phyloP scores from a whole-genome alignment of 1,140 invertebrate species.

The Ylistrum balloti region DNA sequence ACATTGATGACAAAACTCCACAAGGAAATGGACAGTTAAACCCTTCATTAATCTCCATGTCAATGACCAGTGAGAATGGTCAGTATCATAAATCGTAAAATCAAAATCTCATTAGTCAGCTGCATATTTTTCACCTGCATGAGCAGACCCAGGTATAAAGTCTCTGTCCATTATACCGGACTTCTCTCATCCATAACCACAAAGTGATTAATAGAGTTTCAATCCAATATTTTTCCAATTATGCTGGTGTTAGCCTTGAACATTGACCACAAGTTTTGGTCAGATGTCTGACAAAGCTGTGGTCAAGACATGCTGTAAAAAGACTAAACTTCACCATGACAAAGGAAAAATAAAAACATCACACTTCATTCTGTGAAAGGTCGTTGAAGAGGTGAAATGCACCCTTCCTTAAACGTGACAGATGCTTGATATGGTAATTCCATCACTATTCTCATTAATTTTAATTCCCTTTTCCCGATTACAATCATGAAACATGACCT shows the following conservation, averaged over 20 bases:
- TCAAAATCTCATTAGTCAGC: slow-evolving; percentile 17
- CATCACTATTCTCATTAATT: not conserved
- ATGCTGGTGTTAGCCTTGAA: not conserved
- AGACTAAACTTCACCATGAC: not conserved
- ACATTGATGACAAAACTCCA: slow-evolving; percentile 14
- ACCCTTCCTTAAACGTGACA: not conserved
- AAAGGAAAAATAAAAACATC: not conserved
- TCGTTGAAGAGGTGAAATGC: not conserved
- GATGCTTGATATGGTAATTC: slow-evolving; percentile 31
- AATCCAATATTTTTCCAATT: slow-evolving; percentile 17
- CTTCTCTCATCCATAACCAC: not conserved
- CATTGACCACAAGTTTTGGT: not conserved
- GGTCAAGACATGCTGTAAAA: not conserved
- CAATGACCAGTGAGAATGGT: not conserved
- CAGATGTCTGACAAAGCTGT: not conserved
- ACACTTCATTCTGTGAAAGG: not conserved
- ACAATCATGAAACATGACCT: not conserved
- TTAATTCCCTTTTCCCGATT: not conserved
- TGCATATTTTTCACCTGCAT: slow-evolving; percentile 15
- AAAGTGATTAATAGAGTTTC: slow-evolving; percentile 3
- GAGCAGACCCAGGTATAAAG: slow-evolving; percentile 7
- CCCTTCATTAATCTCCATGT: not conserved
- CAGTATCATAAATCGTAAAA: slow-evolving; percentile 9
- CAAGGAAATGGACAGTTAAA: slow-evolving; percentile 38
- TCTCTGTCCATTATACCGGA: not conserved